Percentiles rank a stretch among this genome's conserved stretches.
phyloP scores from a whole-genome alignment of 2,797 vertebrate species.

The Enteromius radiatus region DNA sequence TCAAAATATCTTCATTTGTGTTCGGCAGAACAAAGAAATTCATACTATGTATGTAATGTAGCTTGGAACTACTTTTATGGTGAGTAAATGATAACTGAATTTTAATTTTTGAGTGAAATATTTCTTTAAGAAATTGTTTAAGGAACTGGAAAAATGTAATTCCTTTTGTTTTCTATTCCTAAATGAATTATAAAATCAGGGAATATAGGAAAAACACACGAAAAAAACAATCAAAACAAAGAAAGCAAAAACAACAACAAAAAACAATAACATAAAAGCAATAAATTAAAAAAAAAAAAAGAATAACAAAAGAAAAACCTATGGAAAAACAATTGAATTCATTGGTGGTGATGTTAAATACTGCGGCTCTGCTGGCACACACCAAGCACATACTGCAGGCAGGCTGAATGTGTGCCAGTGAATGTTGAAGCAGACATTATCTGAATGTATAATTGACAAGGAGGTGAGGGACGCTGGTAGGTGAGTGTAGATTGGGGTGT shows the following conservation, averaged over 20 bases:
- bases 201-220: not conserved
- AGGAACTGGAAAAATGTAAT: not conserved
- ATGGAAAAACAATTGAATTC: not conserved
- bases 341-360: not conserved
- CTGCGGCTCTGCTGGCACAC: not conserved
- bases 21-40: too few species aligned
- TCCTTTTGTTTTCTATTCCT: not conserved
- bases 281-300: too few species aligned
- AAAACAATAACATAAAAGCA: too few species aligned
- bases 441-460: constrained; percentile 45
- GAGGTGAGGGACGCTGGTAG: constrained; percentile 23
- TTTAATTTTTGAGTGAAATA: too few species aligned
- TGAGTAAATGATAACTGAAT: too few species aligned
- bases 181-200: not conserved
- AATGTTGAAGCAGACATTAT: constrained; percentile 34
- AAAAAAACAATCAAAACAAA: not conserved
- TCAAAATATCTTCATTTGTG: too few species aligned
- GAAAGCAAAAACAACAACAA: not conserved
- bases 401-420: constrained; percentile 20
- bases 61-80: too few species aligned
- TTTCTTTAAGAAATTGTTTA: not conserved
- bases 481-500: constrained; percentile 13
- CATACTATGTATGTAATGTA: too few species aligned
- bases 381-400: not conserved
- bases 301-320: not conserved